Conservation (phyloP, 2,797 vertebrate species). For the Onychomys arenicola region DNA sequence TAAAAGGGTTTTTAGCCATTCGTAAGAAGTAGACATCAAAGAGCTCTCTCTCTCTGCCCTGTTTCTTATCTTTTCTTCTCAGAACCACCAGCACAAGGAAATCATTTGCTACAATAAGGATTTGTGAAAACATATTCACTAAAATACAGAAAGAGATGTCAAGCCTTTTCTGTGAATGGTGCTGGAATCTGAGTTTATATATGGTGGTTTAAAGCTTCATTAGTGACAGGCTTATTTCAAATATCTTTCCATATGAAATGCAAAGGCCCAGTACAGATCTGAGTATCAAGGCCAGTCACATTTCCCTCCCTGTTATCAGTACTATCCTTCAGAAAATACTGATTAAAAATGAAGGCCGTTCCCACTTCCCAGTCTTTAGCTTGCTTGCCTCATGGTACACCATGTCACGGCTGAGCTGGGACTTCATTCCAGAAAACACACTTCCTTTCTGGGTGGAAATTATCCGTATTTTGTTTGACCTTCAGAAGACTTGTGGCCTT, state of each 20-base stretch:
- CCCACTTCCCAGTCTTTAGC: neutral
- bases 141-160: neutral
- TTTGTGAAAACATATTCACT: constrained; percentile 43
- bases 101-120: neutral
- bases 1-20: constrained; percentile 10
- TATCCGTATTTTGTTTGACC: constrained; percentile 79
- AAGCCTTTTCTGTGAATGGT: neutral
- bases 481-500: constrained; percentile 76
- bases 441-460: constrained; percentile 84
- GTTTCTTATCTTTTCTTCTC: constrained; percentile 13
- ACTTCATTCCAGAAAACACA: constrained; percentile 75
- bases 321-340: constrained; percentile 67
- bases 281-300: neutral
- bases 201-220: neutral
- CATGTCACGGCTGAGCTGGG: constrained; percentile 67
- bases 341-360: constrained; percentile 64
- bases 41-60: neutral
- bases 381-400: constrained; percentile 42
- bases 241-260: constrained; percentile 5
- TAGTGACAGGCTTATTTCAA: constrained; percentile 9
- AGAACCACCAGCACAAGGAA: neutral
- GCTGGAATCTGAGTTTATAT: neutral
- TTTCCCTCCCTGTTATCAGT: constrained; percentile 25
- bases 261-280: neutral
- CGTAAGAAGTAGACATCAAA: neutral